Base-by-base conservation (phyloP, 1,140 invertebrate genomes). In the Lepidostoma basale region DNA sequence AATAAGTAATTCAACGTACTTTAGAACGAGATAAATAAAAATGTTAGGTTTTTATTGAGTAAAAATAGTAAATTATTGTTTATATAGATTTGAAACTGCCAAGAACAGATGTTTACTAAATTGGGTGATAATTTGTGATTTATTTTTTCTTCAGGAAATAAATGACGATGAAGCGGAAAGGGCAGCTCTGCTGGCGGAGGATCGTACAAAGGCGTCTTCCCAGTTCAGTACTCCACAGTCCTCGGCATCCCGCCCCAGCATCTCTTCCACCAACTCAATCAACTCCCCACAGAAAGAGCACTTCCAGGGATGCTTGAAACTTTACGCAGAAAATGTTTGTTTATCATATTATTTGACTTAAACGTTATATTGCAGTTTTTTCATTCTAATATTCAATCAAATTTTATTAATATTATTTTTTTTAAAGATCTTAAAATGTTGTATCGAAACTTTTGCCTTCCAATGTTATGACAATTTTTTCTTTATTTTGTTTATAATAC, bases 261-360 rank as follows among this genome's bases (percentile, higher is more conserved):
- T 4, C 33, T 49, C 72, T 2, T 71, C 75, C 9, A 77, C 78
- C 14, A 76, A 77, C 8, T 81, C 80, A 74, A 77, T 77, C 4
- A 79, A 76, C 8, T 79, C 81, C n/a, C 79, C 80, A n/a, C 80
- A 88, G 39, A 83, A 87, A 45, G 87, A 88, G 72, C 88, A 89
- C 75, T 89, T 88, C 75, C 79, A 85, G 65, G 87, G 85, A 52
- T 90, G 88, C 74, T 85, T 90, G 30, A 88, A 89, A 74, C 79
- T 90, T 10, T 88, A 85, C 74, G 81, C 87, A 58, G 87, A 89
- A 81, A 90, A 90, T 84, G 86, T 87, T 78, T 81, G 81, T 72
- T 28, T 65, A 18, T 14, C 22, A 30, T 18, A 23, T 3, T 14
- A 9, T 76, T 28, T 56, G 1, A 71, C 39, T 26, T 66, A 18